phyloP scores from a whole-genome alignment of 1,140 invertebrate genomes.

The Ylistrum balloti region DNA sequence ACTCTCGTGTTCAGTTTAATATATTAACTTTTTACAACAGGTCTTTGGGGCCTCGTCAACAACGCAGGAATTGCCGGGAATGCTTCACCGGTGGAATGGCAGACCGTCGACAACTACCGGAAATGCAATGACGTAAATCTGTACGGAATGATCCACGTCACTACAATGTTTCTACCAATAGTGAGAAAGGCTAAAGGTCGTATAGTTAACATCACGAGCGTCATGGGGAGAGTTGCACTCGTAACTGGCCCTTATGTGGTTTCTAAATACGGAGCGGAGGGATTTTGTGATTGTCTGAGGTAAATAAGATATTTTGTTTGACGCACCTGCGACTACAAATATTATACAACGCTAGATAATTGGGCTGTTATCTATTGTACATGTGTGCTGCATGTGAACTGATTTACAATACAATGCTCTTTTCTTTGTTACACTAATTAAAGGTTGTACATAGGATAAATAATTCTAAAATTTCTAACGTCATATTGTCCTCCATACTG shows the following conservation, averaged over 20 bases:
- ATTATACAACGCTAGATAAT: no score
- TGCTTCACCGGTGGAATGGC: slow-evolving; percentile 61
- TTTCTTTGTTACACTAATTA: no score
- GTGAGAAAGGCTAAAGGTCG: slow-evolving; percentile 66
- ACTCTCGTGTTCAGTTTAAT: no score
- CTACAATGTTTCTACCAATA: slow-evolving; percentile 66
- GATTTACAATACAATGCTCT: no score
- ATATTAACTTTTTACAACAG: no score
- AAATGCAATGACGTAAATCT: slow-evolving; percentile 62
- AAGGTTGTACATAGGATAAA: no score
- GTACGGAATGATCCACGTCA: slow-evolving; percentile 66
- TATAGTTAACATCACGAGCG: slow-evolving; percentile 69
- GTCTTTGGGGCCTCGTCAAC: slow-evolving; percentile 72
- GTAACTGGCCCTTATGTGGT: slow-evolving; percentile 64
- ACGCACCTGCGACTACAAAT: no score
- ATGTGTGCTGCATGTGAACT: no score
- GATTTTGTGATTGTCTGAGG: slow-evolving; percentile 69
- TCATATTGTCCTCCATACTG: no score
- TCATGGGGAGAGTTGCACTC: slow-evolving; percentile 61
- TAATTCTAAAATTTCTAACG: no score
- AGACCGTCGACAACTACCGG: slow-evolving; percentile 62
- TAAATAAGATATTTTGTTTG: slow-evolving; percentile 45
- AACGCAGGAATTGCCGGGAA: slow-evolving; percentile 70
- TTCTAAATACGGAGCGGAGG: slow-evolving; percentile 71
- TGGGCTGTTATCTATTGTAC: no score